Conservation (phyloP, 2,888 invertebrate genomes). For the Automeris io region DNA sequence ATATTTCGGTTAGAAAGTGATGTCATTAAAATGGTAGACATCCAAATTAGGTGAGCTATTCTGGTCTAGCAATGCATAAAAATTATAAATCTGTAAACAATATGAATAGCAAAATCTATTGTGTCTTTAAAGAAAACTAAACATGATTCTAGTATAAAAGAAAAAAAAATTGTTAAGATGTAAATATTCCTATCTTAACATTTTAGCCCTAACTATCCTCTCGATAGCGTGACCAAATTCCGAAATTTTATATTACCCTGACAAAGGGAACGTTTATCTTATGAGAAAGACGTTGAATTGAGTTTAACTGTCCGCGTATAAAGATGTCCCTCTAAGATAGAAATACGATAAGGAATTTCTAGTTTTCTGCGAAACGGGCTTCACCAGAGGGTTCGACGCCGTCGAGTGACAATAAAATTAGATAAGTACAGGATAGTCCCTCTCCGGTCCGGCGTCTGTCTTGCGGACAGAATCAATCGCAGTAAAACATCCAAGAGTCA, state of each 20-base stretch:
- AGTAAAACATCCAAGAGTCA: slow-evolving; percentile 60
- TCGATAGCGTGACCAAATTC: slow-evolving; percentile 23
- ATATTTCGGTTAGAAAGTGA: too few relatives aligned
- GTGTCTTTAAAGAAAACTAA: not conserved
- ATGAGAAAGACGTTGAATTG: slow-evolving; percentile 52
- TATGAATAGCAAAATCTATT: not conserved
- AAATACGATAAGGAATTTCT: slow-evolving; percentile 55
- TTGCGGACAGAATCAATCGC: slow-evolving; percentile 71
- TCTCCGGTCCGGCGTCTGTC: slow-evolving; percentile 52
- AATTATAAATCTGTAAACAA: too few relatives aligned
- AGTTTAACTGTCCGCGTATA: slow-evolving; percentile 67
- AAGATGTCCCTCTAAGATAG: slow-evolving; percentile 66
- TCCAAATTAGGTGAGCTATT: too few relatives aligned
- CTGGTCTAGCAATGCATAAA: too few relatives aligned
- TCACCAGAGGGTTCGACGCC: slow-evolving; percentile 53
- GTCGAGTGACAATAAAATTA: slow-evolving; percentile 74
- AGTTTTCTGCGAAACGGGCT: slow-evolving; percentile 47
- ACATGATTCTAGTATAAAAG: slow-evolving; percentile 1
- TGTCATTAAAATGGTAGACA: too few relatives aligned
- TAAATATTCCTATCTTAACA: slow-evolving; percentile 5
- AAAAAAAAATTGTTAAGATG: slow-evolving; percentile 7
- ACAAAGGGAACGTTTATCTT: slow-evolving; percentile 47
- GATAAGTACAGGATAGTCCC: slow-evolving; percentile 70
- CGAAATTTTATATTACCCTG: slow-evolving; percentile 30
- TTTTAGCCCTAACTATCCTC: slow-evolving; percentile 2